Conservation (phyloP, 2,888 invertebrate species). For the Limnephilus auricula region DNA sequence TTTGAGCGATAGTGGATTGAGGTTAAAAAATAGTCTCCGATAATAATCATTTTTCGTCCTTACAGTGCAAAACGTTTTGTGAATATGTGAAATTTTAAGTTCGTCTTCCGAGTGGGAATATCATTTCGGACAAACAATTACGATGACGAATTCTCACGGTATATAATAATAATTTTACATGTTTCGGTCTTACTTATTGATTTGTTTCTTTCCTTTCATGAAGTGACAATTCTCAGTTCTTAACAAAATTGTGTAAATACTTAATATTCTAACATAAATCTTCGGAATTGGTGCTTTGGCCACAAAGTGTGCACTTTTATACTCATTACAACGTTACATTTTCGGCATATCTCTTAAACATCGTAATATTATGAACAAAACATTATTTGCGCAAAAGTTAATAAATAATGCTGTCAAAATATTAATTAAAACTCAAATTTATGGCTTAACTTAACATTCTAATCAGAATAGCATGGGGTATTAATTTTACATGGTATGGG, state of each 20-base stretch:
- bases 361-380: not conserved
- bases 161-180: constrained; percentile 42
- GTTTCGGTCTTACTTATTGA: constrained; percentile 37
- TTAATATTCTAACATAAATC: constrained; percentile 13
- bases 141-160: constrained; percentile 53
- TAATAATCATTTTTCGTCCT: not conserved
- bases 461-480: not conserved
- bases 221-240: constrained; percentile 11
- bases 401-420: not conserved
- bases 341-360: not conserved
- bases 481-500: not conserved
- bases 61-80: constrained; percentile 39
- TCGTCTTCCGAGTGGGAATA: constrained; percentile 46
- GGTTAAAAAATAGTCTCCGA: constrained; percentile 34
- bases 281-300: constrained; percentile 9
- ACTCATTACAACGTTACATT: not conserved
- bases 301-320: not conserved
- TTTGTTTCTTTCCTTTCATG: constrained; percentile 39
- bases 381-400: not conserved
- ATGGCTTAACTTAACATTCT: not conserved
- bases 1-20: constrained; percentile 42
- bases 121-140: constrained; percentile 38
- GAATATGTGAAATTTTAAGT: constrained; percentile 41
- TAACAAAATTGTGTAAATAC: constrained; percentile 27
- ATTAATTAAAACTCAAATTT: not conserved